Evolutionary conservation across 2,888 invertebrate species (phyloP).

Genomic region (Meghimatium bilineatum): DNA sequence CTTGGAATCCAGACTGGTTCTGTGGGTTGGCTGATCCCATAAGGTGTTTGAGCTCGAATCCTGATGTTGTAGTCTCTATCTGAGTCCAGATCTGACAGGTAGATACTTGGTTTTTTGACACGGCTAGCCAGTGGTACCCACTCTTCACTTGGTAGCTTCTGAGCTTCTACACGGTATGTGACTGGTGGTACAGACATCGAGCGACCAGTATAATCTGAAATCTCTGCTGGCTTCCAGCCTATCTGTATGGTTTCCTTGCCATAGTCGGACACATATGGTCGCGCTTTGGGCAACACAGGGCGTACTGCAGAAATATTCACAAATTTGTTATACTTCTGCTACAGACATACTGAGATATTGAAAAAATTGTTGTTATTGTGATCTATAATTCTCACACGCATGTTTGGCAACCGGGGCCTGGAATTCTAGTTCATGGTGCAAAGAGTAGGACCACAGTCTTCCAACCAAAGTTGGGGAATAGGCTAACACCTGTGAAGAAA

Average conservation of each 20-base stretch:
- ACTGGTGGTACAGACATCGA: constrained; percentile 55
- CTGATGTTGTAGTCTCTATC: constrained; percentile 97
- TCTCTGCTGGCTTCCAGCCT: constrained; percentile 70
- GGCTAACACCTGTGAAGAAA: no score
- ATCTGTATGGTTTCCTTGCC: constrained; percentile 68
- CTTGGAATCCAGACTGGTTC: constrained; percentile 82
- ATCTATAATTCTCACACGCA: no score
- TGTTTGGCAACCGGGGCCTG: no score
- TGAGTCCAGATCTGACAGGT: constrained; percentile 83
- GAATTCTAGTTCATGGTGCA: no score
- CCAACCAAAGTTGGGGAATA: no score
- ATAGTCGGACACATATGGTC: constrained; percentile 67
- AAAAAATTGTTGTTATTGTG: no score
- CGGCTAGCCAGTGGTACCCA: constrained; percentile 65
- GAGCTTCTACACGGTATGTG: constrained; percentile 67
- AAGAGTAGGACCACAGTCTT: no score
- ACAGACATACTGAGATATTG: no score
- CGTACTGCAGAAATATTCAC: constrained; percentile 54
- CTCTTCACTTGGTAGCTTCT: constrained; percentile 61
- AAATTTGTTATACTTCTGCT: background rate
- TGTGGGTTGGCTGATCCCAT: constrained; percentile 96
- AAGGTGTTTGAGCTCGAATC: constrained; percentile 96
- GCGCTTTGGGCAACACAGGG: constrained; percentile 62
- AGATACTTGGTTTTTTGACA: constrained; percentile 66
- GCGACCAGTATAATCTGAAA: constrained; percentile 48